Percentiles rank a stretch among this genome's conserved stretches.
Conservation (phyloP, 2,888 invertebrate genomes). For the Troides aeacus region DNA sequence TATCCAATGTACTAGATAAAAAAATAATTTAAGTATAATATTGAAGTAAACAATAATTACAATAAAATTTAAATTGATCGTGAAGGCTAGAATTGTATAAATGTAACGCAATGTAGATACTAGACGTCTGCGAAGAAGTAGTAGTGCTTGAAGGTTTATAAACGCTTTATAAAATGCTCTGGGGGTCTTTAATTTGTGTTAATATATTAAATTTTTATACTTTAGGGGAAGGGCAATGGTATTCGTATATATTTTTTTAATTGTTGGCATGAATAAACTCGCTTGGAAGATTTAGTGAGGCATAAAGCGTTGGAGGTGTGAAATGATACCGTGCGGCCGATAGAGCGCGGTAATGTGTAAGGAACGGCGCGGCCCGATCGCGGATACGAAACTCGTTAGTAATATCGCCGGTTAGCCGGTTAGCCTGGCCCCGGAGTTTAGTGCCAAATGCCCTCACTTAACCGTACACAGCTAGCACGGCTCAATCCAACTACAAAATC, state of each 20-base stretch:
- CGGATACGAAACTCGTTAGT: constrained; percentile 50
- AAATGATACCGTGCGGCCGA: constrained; percentile 17
- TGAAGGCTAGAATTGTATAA: no score
- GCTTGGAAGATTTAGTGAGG: background rate
- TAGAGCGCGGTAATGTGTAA: constrained; percentile 28
- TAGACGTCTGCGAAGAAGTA: no score
- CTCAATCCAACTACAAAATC: constrained; percentile 20
- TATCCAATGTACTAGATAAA: no score
- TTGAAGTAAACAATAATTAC: no score
- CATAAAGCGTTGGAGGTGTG: constrained; percentile 1
- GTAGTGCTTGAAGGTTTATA: no score
- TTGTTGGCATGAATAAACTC: background rate
- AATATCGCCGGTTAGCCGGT: constrained; percentile 42
- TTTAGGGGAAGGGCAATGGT: background rate
- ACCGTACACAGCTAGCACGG: constrained; percentile 18
- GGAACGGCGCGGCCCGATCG: constrained; percentile 25
- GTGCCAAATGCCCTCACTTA: constrained; percentile 24
- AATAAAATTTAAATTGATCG: no score
- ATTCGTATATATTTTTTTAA: background rate
- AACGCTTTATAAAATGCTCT: no score
- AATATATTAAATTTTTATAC: no score
- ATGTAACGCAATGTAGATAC: no score
- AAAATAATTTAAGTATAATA: no score
- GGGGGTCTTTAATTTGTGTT: no score
- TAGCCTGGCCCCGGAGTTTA: constrained; percentile 42